A percentile compares a stretch with the other conserved stretches of the same genome.
These are phyloP conservation scores for Ectropis grisescens DNA, from an alignment of 1,140 invertebrate species.

Conservation along the genomic window DNA sequence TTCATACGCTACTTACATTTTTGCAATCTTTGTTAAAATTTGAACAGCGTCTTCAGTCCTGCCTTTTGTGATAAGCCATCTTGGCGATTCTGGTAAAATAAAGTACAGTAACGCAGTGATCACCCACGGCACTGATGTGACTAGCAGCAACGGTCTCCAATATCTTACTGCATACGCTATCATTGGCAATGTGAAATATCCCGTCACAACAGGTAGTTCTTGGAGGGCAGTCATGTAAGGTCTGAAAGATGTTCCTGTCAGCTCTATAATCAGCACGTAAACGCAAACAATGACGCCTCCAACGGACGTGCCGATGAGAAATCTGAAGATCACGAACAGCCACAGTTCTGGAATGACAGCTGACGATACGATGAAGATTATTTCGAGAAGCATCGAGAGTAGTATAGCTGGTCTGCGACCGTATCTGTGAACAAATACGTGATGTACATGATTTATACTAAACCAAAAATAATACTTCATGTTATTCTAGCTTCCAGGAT, in stretches of 20 bases:
- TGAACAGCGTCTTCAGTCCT: conserved; percentile 39
- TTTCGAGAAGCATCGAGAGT: conserved; percentile 69
- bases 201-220: conserved; percentile 33
- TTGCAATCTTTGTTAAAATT: conserved; percentile 38
- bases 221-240: conserved; percentile 34
- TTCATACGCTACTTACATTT: conserved; percentile 47
- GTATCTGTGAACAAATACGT: conserved; percentile 72
- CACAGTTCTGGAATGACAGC: conserved; percentile 73
- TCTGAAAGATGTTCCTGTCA: conserved; percentile 51
- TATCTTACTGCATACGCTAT: conserved; percentile 76
- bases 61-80: conserved; percentile 51
- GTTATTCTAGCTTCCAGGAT: no score
- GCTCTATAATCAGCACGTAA: conserved; percentile 68
- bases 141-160: conserved; percentile 76
- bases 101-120: conserved; percentile 36
- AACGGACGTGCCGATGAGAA: conserved; percentile 71
- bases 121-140: conserved; percentile 71
- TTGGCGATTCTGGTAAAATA: conserved; percentile 51
- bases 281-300: conserved; percentile 74
- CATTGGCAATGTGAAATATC: conserved; percentile 73
- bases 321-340: conserved; percentile 72
- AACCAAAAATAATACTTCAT: no score
- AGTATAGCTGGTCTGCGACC: conserved; percentile 73
- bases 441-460: no score
- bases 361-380: conserved; percentile 68